These are phyloP conservation scores for Exocentrus adspersus DNA, from an alignment of 2,888 invertebrate genomes.

Conservation along the genomic window DNA sequence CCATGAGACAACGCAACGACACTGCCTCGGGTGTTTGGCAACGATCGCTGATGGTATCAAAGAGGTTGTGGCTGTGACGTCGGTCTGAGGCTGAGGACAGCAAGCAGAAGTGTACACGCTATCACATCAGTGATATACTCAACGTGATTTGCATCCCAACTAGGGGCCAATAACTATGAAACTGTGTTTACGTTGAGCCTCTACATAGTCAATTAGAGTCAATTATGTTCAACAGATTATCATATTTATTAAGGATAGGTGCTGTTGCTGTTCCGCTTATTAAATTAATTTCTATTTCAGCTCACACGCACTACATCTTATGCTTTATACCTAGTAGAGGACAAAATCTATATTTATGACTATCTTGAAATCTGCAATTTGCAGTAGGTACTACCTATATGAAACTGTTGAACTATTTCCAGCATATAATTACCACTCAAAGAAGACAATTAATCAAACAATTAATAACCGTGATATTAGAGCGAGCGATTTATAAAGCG, in stretches of 20 bases:
- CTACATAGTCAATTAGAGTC: constrained; percentile 8
- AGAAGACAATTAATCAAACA: too few relatives aligned
- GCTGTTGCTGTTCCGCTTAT: background rate
- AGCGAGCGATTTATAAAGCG: too few relatives aligned
- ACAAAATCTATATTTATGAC: too few relatives aligned
- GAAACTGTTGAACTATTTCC: too few relatives aligned
- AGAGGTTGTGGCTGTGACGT: background rate
- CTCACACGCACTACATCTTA: background rate
- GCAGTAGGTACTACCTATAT: too few relatives aligned
- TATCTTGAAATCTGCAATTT: too few relatives aligned
- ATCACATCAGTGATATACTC: constrained; percentile 7
- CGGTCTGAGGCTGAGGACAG: background rate
- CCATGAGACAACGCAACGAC: background rate
- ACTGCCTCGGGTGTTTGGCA: background rate
- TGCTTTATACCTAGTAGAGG: background rate
- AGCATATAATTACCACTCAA: too few relatives aligned
- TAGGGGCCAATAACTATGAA: constrained; percentile 7
- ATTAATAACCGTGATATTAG: too few relatives aligned
- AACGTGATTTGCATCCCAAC: constrained; percentile 22
- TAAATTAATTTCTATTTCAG: background rate
- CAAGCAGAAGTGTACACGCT: background rate
- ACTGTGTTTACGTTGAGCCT: constrained; percentile 6
- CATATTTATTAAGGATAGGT: background rate
- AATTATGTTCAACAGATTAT: constrained; percentile 12
- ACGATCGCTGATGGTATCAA: constrained; percentile 9